phyloP scores from a whole-genome alignment of 2,113 vertebrate genomes.

The Dromas ardeola region DNA sequence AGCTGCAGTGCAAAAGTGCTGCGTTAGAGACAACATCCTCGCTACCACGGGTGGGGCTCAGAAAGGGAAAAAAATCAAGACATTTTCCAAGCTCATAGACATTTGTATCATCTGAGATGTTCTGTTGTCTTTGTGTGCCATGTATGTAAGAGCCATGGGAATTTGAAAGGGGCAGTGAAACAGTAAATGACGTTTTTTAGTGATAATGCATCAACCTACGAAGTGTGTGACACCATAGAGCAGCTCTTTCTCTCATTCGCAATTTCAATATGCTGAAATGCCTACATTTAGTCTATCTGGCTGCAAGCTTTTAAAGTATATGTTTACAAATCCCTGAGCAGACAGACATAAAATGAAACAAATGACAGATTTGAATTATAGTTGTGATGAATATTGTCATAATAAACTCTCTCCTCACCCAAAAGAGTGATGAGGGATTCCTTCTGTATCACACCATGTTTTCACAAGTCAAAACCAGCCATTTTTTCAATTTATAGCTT shows the following conservation, averaged over 20 bases:
- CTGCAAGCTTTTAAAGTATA: neutral
- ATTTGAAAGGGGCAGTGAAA: neutral
- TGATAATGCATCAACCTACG: neutral
- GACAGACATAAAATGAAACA: constrained; percentile 14
- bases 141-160: neutral
- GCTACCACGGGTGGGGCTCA: neutral
- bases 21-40: neutral
- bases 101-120: neutral
- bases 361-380: constrained; percentile 14
- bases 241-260: neutral
- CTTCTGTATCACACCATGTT: neutral
- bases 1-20: no score
- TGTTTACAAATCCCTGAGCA: constrained; percentile 16
- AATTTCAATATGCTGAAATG: neutral
- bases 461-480: neutral
- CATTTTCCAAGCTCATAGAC: neutral
- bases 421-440: neutral
- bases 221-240: neutral
- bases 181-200: neutral
- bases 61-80: neutral
- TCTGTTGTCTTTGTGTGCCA: neutral
- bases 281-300: neutral
- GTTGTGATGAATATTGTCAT: neutral
- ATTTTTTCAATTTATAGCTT: neutral
- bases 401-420: constrained; percentile 1